Percentiles rank a stretch among this genome's conserved stretches.
These are phyloP conservation scores for Caerostris extrusa DNA, from an alignment of 1,140 invertebrate genomes.

Conservation along the genomic window DNA sequence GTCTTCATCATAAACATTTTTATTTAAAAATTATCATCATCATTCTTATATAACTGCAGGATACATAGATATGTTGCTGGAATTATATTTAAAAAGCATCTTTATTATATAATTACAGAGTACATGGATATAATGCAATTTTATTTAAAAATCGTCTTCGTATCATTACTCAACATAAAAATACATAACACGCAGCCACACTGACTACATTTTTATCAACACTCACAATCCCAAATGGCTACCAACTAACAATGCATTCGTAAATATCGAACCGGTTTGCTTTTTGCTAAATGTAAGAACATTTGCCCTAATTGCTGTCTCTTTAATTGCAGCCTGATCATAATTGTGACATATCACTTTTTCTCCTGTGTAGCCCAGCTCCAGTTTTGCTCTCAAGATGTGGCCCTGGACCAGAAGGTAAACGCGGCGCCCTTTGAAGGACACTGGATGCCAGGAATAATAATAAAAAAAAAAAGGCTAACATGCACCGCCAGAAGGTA, in stretches of 20 bases:
- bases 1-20: no score
- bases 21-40: no score
- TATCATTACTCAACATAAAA: no score
- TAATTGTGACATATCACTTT: slow-evolving; percentile 58
- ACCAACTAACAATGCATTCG: not conserved
- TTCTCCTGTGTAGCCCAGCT: not conserved
- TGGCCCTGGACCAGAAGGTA: not conserved
- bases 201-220: no score
- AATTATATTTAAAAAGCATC: no score
- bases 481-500: not conserved
- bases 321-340: slow-evolving; percentile 33
- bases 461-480: not conserved
- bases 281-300: not conserved
- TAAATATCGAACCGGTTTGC: slow-evolving; percentile 5
- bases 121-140: no score
- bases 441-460: not conserved
- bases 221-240: no score
- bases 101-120: no score
- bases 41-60: no score
- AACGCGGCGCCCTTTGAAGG: slow-evolving; percentile 37
- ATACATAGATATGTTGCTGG: no score
- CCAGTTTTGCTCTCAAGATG: not conserved
- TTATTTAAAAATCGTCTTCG: no score
- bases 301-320: slow-evolving; percentile 8
- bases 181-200: no score